These are phyloP conservation scores for Camelus dromedarius DNA, from an alignment of 2,113 vertebrate species.

Conservation along the genomic window DNA sequence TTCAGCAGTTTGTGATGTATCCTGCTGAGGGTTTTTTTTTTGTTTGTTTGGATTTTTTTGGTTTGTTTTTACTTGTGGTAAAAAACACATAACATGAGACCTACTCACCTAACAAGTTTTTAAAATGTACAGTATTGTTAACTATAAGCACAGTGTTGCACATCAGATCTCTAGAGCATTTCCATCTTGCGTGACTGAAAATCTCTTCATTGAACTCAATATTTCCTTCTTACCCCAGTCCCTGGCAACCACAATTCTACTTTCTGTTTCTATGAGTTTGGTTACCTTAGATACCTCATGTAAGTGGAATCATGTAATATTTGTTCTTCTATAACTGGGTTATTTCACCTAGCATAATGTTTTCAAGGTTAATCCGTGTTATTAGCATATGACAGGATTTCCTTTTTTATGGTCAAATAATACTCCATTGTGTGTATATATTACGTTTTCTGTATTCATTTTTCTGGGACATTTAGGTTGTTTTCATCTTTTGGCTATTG, in stretches of 20 bases:
- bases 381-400: not conserved
- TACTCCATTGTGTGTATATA: not conserved
- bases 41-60: not conserved
- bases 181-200: not conserved
- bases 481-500: not conserved
- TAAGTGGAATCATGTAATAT: not conserved
- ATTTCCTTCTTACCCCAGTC: not conserved
- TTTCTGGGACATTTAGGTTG: not conserved
- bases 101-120: not conserved
- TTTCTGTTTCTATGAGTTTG: not conserved
- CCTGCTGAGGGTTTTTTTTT: not conserved
- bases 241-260: not conserved
- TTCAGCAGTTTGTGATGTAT: not conserved
- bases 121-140: not conserved
- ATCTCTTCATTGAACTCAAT: not conserved
- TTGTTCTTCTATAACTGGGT: not conserved
- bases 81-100: not conserved
- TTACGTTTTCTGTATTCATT: not conserved
- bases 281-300: not conserved
- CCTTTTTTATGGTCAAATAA: not conserved
- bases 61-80: not conserved
- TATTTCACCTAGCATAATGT: not conserved
- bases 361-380: not conserved
- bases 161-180: not conserved
- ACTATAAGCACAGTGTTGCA: not conserved